These are phyloP conservation scores for Nicator chloris DNA, from an alignment of 2,113 vertebrate species.

Conservation along the genomic window DNA sequence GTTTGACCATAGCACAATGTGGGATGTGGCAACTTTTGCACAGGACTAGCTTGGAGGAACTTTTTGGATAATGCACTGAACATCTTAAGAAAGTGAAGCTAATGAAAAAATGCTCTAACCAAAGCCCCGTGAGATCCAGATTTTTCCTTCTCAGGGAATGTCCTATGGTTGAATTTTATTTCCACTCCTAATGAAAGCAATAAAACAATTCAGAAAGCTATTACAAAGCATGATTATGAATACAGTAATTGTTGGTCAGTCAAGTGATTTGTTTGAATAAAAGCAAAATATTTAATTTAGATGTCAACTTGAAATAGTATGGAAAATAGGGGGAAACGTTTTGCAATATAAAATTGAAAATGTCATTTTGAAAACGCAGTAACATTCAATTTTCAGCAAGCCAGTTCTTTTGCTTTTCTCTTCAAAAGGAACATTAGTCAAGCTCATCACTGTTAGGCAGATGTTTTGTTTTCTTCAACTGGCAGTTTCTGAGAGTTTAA, in stretches of 20 bases:
- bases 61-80: background rate
- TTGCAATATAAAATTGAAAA: background rate
- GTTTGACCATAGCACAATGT: background rate
- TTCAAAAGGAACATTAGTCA: conserved; percentile 21
- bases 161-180: background rate
- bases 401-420: background rate
- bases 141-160: conserved; percentile 1
- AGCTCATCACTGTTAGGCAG: background rate
- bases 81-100: conserved; percentile 5
- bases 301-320: conserved; percentile 10
- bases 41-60: background rate
- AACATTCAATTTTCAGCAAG: background rate
- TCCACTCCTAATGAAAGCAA: conserved; percentile 5
- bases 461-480: background rate
- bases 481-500: background rate
- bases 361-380: background rate
- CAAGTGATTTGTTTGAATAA: background rate
- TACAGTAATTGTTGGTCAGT: conserved; percentile 10
- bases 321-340: background rate
- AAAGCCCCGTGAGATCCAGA: background rate
- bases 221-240: background rate
- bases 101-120: background rate
- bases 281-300: background rate
- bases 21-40: background rate
- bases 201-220: background rate